Base-by-base conservation (phyloP, 2,113 vertebrate species). In the Crotophaga sulcirostris region DNA sequence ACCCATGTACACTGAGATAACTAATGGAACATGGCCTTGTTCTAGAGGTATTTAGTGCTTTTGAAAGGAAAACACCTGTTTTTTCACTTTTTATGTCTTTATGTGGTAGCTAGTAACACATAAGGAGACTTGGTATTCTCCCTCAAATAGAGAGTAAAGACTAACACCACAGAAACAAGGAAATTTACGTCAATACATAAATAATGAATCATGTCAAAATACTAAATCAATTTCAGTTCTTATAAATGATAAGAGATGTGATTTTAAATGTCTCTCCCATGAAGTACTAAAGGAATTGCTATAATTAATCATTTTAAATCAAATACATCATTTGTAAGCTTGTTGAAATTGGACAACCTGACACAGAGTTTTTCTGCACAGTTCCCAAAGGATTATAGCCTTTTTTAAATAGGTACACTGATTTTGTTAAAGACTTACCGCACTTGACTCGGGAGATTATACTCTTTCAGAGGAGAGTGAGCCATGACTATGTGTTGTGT, bases 281-380 rank as follows among this genome's bases (percentile, higher is more conserved):
- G n/a, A 78, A 76, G 31, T 49, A 79, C 36, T 66, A 76, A 90
- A 89, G 28, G 11, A 25, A 91, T 75, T 91, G 44, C 40, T 87
- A 13, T 54, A 87, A 91, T 94, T 89, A 79, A 89, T 91, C 19
- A 82, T 73, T 54, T 79, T 66, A 87, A 87, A 78, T 82, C 49
- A 91, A 89, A 87, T 54, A 54, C 21, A 38, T 38, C 19, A 68
- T 75, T 60, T 89, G n/a, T 49, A 89, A 90, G 52, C 20, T 58
- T 70, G 19, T 72, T 78, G n/a, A 92, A 91, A 62, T 23, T 60
- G 81, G 28, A 31, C 34, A 84, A 58, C 10, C 21, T 55, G 64
- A 40, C 25, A 40, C 15, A 19, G 2, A 14, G 7, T 2, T 68
- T 87, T 86, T 82, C 36, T 59, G 2, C 68, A 51, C 0, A 0